These are phyloP conservation scores for Manacus vitellinus DNA, from an alignment of 2,113 vertebrate genomes.

Conservation along the genomic window DNA sequence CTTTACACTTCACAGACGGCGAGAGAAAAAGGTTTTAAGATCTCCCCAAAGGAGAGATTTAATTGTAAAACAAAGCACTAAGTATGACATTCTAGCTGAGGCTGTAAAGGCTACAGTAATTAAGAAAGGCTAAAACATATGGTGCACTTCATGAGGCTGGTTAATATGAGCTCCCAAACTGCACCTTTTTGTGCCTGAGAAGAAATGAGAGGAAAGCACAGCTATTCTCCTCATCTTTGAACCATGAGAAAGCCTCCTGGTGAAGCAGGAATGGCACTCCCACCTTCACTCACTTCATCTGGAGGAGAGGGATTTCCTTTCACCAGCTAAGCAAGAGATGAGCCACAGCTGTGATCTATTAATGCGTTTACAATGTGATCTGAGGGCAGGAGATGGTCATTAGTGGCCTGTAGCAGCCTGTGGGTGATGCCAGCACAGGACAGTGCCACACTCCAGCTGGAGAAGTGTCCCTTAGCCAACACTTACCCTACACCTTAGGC, in stretches of 20 bases:
- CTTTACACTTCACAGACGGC: background rate
- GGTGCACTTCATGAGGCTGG: background rate
- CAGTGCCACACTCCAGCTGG: background rate
- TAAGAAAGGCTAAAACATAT: conserved; percentile 21
- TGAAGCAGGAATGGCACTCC: background rate
- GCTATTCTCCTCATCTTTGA: background rate
- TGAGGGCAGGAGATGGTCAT: background rate
- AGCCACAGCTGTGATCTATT: background rate
- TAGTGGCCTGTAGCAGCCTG: background rate
- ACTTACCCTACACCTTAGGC: rapidly evolving
- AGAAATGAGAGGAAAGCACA: background rate
- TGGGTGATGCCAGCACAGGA: background rate
- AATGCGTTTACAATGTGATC: background rate
- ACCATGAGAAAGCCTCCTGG: background rate
- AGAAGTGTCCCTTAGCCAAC: background rate
- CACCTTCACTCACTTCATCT: background rate
- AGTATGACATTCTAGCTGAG: conserved; percentile 48
- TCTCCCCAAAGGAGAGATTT: conserved; percentile 14
- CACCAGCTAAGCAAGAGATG: background rate
- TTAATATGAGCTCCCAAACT: background rate
- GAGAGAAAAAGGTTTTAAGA: background rate
- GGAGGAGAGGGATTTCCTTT: background rate
- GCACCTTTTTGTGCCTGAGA: background rate
- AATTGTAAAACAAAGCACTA: conserved; percentile 35
- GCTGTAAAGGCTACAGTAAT: conserved; percentile 43